Evolutionary conservation across 2,113 vertebrate genomes (phyloP), one percentile per base, ranked within the genome.

Genomic region (Opisthocomus hoazin): DNA sequence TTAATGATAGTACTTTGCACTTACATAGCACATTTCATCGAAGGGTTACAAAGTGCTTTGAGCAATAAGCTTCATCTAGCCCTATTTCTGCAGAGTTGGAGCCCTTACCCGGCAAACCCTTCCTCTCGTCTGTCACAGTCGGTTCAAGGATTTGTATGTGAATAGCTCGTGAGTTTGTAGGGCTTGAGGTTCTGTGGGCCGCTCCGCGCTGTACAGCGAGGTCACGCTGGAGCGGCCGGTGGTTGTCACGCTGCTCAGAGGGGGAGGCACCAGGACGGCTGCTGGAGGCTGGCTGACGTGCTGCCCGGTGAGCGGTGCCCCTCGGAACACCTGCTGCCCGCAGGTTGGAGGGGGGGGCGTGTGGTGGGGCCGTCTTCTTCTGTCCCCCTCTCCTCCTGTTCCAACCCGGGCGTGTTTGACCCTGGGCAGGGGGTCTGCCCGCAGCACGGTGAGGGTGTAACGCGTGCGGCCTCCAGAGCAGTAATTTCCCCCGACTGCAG

Each of bases 341-440:
- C 69, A 9, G 71, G 76, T 26, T 17, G 53, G 43, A 45, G 6
- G 21, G 11, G 50, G 50, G 48, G 36, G 9, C 1, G 1, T 27
- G 41, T 32, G 46, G 10, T 11, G 39, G 61, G 29, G 21, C 70
- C 0, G 0, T 50, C 23, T 2, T 53, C 43, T 30, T 17, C 73
- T 4, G 1, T 41, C 68, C 70, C 84, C n/a, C n/a, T n/a, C n/a
- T n/a, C n/a, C n/a, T n/a, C n/a, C n/a, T n/a, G n/a, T n/a, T n/a
- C n/a, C 15, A 2, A 11, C 12, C 20, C 0, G 0, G 51, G 7
- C 17, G 57, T 0, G 0, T 15, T 21, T 32, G 21, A 20, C 41
- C 32, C 45, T 50, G 41, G 12, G n/a, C 13, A 5, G 48, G 41
- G 66, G 22, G 14, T 13, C 78, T 20, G 10, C 2, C 9, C 7